These are phyloP conservation scores for Cephalopachus bancanus DNA, from an alignment of 2,797 vertebrate species.

Conservation along the genomic window DNA sequence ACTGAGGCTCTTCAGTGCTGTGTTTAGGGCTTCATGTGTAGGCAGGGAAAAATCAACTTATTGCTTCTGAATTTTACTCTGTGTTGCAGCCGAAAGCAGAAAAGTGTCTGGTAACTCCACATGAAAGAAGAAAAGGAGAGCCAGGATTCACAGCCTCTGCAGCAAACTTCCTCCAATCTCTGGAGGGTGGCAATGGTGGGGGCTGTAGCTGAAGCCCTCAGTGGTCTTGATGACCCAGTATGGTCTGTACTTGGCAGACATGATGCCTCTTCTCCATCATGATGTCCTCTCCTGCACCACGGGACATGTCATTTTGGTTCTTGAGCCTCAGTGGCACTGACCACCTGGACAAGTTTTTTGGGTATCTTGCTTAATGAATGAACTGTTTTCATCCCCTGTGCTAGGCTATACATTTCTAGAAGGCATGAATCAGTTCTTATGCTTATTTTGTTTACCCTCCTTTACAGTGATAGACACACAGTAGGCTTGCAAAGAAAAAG, in stretches of 20 bases:
- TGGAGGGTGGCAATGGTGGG: not conserved
- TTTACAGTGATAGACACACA: not conserved
- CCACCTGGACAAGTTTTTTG: not conserved
- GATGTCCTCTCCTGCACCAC: not conserved
- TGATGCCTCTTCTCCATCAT: not conserved
- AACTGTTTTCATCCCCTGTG: not conserved
- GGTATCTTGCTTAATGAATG: not conserved
- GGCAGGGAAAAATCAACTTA: not conserved
- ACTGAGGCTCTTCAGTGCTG: not conserved
- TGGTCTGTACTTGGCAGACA: accelerated
- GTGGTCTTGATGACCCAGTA: not conserved
- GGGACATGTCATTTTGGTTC: not conserved
- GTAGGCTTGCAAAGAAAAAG: slow-evolving; percentile 28
- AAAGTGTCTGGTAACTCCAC: not conserved
- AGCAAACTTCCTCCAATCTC: not conserved
- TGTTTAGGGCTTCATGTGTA: not conserved
- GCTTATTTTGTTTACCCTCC: not conserved
- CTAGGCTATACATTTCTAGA: not conserved
- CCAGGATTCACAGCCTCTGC: not conserved
- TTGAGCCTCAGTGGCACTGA: not conserved
- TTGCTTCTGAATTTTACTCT: not conserved
- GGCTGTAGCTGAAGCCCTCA: not conserved
- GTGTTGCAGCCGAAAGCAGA: not conserved
- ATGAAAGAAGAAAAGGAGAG: not conserved
- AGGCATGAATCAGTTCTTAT: not conserved